These are phyloP conservation scores for Atta colombica DNA, from an alignment of 1,140 invertebrate genomes.

Conservation along the genomic window DNA sequence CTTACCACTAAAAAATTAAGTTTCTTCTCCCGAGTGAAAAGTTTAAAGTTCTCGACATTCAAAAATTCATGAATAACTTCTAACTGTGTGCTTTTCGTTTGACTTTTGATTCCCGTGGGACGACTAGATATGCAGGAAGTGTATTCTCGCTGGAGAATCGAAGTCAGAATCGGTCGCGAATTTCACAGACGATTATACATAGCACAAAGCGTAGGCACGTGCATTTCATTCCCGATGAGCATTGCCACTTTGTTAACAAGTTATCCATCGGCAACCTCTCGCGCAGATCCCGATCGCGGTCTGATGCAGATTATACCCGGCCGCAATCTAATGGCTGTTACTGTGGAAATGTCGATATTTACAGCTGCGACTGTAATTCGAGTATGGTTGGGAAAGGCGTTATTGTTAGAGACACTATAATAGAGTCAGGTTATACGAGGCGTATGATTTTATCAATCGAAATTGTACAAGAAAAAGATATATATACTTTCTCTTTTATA, in stretches of 20 bases:
- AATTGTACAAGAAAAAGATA: too few relatives aligned
- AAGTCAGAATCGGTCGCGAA: background rate
- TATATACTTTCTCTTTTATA: too few relatives aligned
- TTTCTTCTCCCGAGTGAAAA: background rate
- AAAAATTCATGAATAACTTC: background rate
- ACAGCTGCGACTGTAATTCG: slow-evolving; percentile 45
- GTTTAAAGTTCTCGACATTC: background rate
- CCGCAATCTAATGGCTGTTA: slow-evolving; percentile 29
- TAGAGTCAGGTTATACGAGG: too few relatives aligned
- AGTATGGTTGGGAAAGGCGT: slow-evolving; percentile 32
- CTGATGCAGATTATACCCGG: slow-evolving; percentile 28
- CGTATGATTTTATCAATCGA: too few relatives aligned
- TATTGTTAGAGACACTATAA: too few relatives aligned
- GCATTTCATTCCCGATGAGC: slow-evolving; percentile 24
- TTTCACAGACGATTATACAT: background rate
- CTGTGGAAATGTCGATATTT: slow-evolving; percentile 50
- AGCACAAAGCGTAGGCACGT: background rate
- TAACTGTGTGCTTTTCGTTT: background rate
- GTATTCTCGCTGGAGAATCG: background rate
- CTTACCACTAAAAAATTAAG: background rate
- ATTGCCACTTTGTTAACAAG: slow-evolving; percentile 40
- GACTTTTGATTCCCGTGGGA: background rate
- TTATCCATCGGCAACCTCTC: slow-evolving; percentile 16
- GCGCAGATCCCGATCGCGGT: background rate
- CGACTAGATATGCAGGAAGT: too few relatives aligned